A percentile compares a stretch with the other conserved stretches of the same genome.
phyloP scores from a whole-genome alignment of 2,113 vertebrate species.

The Dipodomys spectabilis region DNA sequence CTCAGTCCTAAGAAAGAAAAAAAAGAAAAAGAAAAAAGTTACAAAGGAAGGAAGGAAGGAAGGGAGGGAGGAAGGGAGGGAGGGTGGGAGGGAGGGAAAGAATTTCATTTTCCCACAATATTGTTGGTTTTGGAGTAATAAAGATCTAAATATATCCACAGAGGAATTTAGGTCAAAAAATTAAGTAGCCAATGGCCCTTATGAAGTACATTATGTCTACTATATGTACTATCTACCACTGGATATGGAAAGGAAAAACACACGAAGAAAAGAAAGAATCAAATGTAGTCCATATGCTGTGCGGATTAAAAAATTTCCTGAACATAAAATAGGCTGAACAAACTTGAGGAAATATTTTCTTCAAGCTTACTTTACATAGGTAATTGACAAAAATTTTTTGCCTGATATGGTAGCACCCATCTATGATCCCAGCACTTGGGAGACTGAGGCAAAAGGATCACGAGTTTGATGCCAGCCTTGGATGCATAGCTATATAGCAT shows the following conservation, averaged over 20 bases:
- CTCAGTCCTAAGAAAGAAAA: no score
- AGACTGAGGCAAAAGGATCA: no score
- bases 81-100: no score
- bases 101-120: not conserved
- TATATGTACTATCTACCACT: not conserved
- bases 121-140: not conserved
- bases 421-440: no score
- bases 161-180: not conserved
- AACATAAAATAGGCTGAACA: not conserved
- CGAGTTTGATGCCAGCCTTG: not conserved
- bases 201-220: not conserved
- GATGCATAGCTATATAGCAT: no score
- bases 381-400: not conserved
- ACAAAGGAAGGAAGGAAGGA: no score
- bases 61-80: no score
- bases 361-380: not conserved
- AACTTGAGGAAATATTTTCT: not conserved
- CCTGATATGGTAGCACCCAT: not conserved
- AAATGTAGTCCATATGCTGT: not conserved
- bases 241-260: not conserved
- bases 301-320: not conserved
- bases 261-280: not conserved
- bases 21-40: no score
- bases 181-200: not conserved
- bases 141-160: not conserved